Percentiles rank a stretch among this genome's conserved stretches.
These are phyloP conservation scores for Protomyctophum bolini DNA, from an alignment of 2,113 vertebrate species.

Conservation along the genomic window DNA sequence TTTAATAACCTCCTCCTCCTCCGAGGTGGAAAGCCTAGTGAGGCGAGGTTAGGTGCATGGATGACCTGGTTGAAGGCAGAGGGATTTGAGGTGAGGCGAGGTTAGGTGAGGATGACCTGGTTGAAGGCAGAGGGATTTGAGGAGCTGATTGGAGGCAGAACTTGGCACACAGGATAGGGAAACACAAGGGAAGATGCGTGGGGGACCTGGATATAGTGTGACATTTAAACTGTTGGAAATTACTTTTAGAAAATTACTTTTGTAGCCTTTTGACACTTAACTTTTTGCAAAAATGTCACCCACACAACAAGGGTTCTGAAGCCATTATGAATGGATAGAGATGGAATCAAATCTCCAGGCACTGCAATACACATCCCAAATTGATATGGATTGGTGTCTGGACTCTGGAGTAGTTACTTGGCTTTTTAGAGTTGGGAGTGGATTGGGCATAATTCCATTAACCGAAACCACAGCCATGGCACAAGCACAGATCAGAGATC, in stretches of 20 bases:
- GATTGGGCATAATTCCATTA: background rate
- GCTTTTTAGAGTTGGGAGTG: background rate
- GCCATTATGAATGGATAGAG: conserved; percentile 5
- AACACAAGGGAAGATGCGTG: no score
- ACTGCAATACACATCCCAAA: background rate
- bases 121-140: no score
- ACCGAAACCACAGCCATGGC: background rate
- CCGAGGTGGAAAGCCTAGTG: no score
- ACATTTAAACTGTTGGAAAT: background rate
- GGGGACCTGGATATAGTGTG: background rate
- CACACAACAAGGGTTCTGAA: conserved; percentile 4
- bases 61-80: no score
- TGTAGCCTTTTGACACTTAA: background rate
- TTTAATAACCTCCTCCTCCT: no score
- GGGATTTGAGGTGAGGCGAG: no score
- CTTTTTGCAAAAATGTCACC: background rate
- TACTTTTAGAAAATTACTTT: background rate
- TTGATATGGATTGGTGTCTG: background rate
- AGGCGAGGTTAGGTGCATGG: no score
- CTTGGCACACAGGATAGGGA: no score
- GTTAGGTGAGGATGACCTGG: no score
- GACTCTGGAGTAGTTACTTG: background rate
- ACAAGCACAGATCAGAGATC: background rate
- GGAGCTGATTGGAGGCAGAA: no score
- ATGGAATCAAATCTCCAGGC: conserved; percentile 1